Conservation (phyloP, 1,140 invertebrate genomes). For the Ditylenchus dipsaci region DNA sequence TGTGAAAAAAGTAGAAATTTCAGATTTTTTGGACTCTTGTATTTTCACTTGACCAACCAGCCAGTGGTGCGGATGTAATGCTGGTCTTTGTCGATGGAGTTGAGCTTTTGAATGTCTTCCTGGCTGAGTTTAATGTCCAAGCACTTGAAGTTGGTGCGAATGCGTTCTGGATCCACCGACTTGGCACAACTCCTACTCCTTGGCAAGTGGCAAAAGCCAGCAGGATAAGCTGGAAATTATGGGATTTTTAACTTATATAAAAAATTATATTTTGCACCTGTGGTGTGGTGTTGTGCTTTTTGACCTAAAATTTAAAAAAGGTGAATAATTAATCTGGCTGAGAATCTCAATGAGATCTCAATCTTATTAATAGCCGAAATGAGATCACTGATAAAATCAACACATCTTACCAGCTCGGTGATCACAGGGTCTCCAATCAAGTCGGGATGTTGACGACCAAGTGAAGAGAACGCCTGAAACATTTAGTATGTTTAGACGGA, state of each 20-base stretch:
- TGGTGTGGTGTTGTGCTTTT: slow-evolving; percentile 40
- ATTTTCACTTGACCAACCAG: slow-evolving; percentile 20
- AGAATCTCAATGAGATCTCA: too few relatives aligned
- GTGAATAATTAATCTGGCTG: too few relatives aligned
- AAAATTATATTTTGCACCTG: slow-evolving; percentile 22
- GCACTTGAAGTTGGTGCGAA: slow-evolving; percentile 43
- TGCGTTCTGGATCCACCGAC: slow-evolving; percentile 44
- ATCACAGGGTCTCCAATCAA: slow-evolving; percentile 45
- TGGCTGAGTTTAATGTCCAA: slow-evolving; percentile 17
- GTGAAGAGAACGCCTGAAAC: slow-evolving; percentile 58
- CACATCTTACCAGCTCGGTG: slow-evolving; percentile 33
- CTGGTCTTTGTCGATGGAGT: slow-evolving; percentile 19
- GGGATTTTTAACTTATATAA: slow-evolving; percentile 4
- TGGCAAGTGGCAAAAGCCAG: slow-evolving; percentile 46
- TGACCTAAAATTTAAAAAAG: too few relatives aligned
- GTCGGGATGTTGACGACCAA: slow-evolving; percentile 40
- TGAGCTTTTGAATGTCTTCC: slow-evolving; percentile 26
- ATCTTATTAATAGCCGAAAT: too few relatives aligned
- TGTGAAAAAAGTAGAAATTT: too few relatives aligned
- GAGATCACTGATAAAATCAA: too few relatives aligned
- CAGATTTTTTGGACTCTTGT: too few relatives aligned
- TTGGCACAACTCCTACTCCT: slow-evolving; percentile 52
- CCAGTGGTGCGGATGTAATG: slow-evolving; percentile 31
- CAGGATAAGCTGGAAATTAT: slow-evolving; percentile 39
- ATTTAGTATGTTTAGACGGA: slow-evolving; percentile 16